Base-by-base conservation (phyloP, 2,797 vertebrate species). In the Phalanger gymnotis region DNA sequence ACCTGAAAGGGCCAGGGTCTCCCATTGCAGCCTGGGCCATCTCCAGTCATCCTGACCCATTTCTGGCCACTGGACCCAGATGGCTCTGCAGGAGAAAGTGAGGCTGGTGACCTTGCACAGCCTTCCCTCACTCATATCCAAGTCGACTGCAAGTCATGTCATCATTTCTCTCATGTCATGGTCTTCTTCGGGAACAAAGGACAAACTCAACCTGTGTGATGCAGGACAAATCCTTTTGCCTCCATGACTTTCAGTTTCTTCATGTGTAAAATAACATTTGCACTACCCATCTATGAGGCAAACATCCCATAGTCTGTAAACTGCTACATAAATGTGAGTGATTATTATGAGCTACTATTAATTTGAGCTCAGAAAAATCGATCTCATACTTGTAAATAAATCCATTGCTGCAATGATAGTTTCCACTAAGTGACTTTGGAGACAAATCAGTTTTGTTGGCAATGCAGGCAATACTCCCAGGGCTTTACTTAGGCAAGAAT, bases 321-420 rank as follows among this genome's bases (percentile, higher is more conserved):
- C 40, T 81, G 73, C 40, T 81, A 27, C 73, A 47, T 47, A 81
- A 81, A 81, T 81, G 22, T 27, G 73, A 81, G 30, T 81, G 73
- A 47, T 81, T 81, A 81, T 47, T 27, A 27, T 40, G 40, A 81
- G 73, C 22, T 81, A 81, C 40, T 81, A 81, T 47, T 81, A 81
- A 54, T 94, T 95, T 95, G 27, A 92, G 22, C 52, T 93, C 22
- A 27, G 12, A 94, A 19, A 81, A 57, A 47, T 94, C 27, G 47
- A 57, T 93, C 91, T 54, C 87, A 73, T 55, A 95, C 56, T 97
- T 92, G 87, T 53, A 54, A 93, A 66, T 73, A 95, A 93, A 94
- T 58, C 57, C 54, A 10, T n/a, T 58, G 94, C 61, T 87, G 58
- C 95, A 94, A 94, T 53, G 51, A 22, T 94, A 58, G 95, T 81